Conservation (phyloP, 2,888 invertebrate species). For the Philonicus albiceps region DNA sequence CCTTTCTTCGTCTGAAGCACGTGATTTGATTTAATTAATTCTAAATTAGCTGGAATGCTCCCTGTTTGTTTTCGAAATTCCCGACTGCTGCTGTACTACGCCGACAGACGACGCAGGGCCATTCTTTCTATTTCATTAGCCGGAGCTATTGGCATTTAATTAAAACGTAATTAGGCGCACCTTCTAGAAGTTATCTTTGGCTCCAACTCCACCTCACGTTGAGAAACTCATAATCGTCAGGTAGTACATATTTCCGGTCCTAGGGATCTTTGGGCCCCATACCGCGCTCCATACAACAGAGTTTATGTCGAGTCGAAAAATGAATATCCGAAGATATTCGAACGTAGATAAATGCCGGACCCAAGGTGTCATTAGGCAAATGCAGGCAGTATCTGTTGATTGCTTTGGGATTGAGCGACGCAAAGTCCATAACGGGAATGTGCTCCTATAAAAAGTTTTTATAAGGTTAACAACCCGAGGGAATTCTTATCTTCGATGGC, state of each 20-base stretch:
- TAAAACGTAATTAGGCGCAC: constrained; percentile 25
- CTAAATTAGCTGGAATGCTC: neutral
- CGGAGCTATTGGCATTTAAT: constrained; percentile 4
- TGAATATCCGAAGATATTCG: neutral
- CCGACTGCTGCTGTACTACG: neutral
- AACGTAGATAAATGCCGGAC: neutral
- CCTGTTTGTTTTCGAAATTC: neutral
- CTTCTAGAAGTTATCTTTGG: neutral
- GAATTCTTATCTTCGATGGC: neutral
- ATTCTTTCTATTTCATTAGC: neutral
- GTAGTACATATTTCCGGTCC: neutral
- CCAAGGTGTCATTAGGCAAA: constrained; percentile 23
- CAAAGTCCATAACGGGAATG: neutral
- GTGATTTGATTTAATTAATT: constrained; percentile 24
- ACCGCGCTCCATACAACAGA: neutral
- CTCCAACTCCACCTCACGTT: neutral
- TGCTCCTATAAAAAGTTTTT: constrained; percentile 16
- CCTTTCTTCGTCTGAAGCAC: neutral
- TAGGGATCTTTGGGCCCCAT: neutral
- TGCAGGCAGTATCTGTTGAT: neutral
- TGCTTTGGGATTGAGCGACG: neutral
- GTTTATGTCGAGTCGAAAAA: neutral
- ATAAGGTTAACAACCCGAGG: constrained; percentile 21
- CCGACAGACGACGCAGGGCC: neutral
- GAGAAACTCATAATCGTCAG: neutral